Conservation (phyloP, 2,113 vertebrate genomes). For the Eulacestoma nigropectus region DNA sequence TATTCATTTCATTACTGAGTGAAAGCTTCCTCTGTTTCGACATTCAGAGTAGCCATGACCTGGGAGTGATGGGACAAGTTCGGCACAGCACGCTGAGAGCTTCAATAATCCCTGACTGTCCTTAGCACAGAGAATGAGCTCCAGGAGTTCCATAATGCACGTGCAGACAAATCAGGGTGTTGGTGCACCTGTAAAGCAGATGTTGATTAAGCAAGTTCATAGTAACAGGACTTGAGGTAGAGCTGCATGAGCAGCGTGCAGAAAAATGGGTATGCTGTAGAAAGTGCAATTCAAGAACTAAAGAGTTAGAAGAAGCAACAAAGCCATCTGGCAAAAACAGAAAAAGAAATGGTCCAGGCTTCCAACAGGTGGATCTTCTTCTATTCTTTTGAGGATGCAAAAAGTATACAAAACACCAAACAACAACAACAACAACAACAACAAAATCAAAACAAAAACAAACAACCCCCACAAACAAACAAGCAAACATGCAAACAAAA, state of each 20-base stretch:
- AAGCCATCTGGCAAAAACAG: not conserved
- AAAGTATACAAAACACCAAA: not conserved
- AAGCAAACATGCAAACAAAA: not conserved
- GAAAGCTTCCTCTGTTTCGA: not conserved
- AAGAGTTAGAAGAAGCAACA: not conserved
- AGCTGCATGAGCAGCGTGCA: not conserved
- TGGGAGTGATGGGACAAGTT: not conserved
- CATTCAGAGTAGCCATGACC: not conserved
- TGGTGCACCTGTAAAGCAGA: not conserved
- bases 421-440: not conserved
- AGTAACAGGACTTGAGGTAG: not conserved
- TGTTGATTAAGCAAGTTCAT: not conserved
- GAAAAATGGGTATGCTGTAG: not conserved
- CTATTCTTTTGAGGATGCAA: not conserved
- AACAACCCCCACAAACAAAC: no score
- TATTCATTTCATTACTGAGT: not conserved
- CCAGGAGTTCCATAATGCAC: accelerated
- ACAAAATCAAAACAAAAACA: not conserved
- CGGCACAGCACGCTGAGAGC: accelerated
- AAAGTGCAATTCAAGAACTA: not conserved
- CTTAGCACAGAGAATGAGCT: not conserved
- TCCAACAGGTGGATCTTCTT: not conserved
- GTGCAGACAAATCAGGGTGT: not conserved
- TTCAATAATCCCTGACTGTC: not conserved
- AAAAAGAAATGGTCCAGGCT: not conserved